Conservation (phyloP, 2,113 vertebrate genomes). For the Neoarius graeffei region DNA sequence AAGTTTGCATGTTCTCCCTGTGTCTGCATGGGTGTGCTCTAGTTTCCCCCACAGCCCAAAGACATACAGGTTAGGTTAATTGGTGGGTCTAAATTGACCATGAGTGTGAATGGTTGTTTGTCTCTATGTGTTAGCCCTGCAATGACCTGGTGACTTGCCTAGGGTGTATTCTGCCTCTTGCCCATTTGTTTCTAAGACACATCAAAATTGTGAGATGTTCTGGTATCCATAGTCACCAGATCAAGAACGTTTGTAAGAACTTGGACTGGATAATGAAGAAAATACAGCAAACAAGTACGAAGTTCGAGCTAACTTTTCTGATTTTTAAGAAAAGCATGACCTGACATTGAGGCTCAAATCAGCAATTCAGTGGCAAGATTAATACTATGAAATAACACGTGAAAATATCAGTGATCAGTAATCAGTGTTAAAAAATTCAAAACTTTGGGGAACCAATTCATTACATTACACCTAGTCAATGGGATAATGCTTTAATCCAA, state of each 20-base stretch:
- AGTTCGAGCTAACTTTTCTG: not conserved
- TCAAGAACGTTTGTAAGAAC: not conserved
- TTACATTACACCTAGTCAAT: not conserved
- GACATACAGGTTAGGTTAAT: too few species aligned
- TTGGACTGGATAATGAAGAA: not conserved
- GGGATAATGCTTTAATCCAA: not conserved
- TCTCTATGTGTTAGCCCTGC: too few species aligned
- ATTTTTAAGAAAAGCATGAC: not conserved
- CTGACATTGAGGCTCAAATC: not conserved
- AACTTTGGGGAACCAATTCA: not conserved
- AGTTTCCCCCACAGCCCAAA: too few species aligned
- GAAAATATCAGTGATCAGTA: not conserved
- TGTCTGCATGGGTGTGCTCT: too few species aligned
- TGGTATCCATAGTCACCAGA: not conserved
- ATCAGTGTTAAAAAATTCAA: not conserved
- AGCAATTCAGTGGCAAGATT: not conserved
- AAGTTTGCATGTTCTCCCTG: too few species aligned
- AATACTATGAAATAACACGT: not conserved
- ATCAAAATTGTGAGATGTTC: too few species aligned
- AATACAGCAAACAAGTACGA: not conserved
- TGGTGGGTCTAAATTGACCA: too few species aligned
- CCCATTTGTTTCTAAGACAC: not conserved
- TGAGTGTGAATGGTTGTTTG: too few species aligned
- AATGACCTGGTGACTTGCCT: too few species aligned
- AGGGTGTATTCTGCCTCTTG: too few species aligned